phyloP scores from a whole-genome alignment of 2,888 invertebrate species.

The Xanthia icteritia region DNA sequence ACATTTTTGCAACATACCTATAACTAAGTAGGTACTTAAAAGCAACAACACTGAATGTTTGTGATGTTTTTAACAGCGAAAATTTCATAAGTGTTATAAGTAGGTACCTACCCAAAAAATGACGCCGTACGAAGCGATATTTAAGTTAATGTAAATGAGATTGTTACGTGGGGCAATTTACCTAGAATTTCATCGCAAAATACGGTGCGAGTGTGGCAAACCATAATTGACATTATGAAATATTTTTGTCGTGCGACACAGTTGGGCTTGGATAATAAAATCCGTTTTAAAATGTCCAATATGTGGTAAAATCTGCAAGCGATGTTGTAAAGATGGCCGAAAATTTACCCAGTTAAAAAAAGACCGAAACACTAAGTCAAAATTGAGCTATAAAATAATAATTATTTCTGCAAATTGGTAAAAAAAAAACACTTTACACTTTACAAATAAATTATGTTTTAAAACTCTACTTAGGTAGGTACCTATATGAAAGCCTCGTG shows the following conservation, averaged over 20 bases:
- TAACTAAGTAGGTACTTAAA: no score
- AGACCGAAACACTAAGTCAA: neutral
- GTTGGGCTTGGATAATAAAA: neutral
- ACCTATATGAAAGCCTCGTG: neutral
- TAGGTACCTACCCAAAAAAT: neutral
- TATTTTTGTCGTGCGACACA: neutral
- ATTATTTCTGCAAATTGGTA: neutral
- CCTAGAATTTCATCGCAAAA: slow-evolving; percentile 26
- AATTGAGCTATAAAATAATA: neutral
- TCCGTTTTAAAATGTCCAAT: neutral
- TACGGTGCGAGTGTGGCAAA: slow-evolving; percentile 11
- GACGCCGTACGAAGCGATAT: neutral
- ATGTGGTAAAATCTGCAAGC: neutral
- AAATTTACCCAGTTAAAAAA: neutral
- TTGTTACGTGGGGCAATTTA: slow-evolving; percentile 45
- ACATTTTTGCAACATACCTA: neutral
- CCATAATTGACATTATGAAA: slow-evolving; percentile 8
- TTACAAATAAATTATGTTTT: neutral
- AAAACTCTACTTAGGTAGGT: neutral
- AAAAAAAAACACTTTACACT: neutral
- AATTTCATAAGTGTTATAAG: neutral
- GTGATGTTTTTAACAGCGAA: neutral
- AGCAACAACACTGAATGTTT: neutral
- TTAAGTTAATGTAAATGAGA: slow-evolving; percentile 49
- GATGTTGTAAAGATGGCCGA: neutral